phyloP scores from a whole-genome alignment of 30 jellyfish, hydroid and myxozoan species.

The Hydra vulgaris region DNA sequence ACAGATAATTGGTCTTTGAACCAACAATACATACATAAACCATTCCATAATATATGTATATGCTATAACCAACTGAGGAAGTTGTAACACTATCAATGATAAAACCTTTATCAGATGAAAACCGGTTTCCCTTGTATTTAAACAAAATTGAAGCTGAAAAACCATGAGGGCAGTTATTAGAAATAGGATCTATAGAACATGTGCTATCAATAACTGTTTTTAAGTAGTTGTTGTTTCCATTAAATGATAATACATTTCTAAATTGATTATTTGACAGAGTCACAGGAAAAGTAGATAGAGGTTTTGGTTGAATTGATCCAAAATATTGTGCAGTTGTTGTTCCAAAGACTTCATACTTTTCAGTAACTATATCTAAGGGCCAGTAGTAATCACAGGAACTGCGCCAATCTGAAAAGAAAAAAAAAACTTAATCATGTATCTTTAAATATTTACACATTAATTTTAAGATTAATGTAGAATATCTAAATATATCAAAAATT shows the following conservation, averaged over 20 bases:
- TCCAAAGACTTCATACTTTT: conserved; percentile 39
- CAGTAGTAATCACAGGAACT: conserved; percentile 67
- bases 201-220: conserved; percentile 33
- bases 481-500: too few relatives aligned
- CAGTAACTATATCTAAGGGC: conserved; percentile 54
- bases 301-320: conserved; percentile 30
- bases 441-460: too few relatives aligned
- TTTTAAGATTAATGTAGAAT: too few relatives aligned
- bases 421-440: not conserved
- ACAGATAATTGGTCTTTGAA: conserved; percentile 23
- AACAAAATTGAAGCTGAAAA: conserved; percentile 50
- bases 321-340: conserved; percentile 44
- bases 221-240: conserved; percentile 46
- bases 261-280: not conserved
- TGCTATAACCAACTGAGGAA: conserved; percentile 7
- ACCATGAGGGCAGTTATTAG: conserved; percentile 63
- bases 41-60: not conserved
- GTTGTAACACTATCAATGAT: conserved; percentile 57
- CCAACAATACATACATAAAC: conserved; percentile 37
- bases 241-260: conserved; percentile 27
- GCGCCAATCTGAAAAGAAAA: conserved; percentile 50
- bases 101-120: conserved; percentile 12
- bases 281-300: not conserved
- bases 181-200: conserved; percentile 66
- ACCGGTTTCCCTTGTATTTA: not conserved